These are phyloP conservation scores for Catamblyrhynchus diadema DNA, from an alignment of 2,797 vertebrate genomes.

Conservation along the genomic window DNA sequence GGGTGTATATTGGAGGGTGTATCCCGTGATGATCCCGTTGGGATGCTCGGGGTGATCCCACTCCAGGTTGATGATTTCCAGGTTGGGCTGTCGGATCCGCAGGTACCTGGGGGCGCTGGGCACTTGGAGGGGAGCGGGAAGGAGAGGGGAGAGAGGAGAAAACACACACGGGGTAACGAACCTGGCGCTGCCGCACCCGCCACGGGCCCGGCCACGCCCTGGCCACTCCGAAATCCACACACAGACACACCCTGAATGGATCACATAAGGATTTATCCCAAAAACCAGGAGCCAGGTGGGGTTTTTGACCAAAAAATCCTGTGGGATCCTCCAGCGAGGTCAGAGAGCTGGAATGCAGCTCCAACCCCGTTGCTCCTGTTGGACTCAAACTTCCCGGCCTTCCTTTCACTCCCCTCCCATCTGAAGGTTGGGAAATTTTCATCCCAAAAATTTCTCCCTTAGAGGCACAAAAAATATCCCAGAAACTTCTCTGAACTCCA, in stretches of 20 bases:
- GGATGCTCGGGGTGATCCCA: constrained; percentile 94
- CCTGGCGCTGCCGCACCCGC: not conserved
- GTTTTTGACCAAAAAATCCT: not conserved
- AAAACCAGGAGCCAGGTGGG: not conserved
- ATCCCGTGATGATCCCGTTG: constrained; percentile 90
- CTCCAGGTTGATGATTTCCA: constrained; percentile 83
- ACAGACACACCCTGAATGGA: fast-evolving
- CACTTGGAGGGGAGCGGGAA: constrained; percentile 75
- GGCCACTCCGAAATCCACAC: fast-evolving
- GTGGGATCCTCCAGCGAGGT: fast-evolving
- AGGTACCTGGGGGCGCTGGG: constrained; percentile 89
- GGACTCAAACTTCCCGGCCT: fast-evolving
- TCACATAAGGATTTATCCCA: not conserved
- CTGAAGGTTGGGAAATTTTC: not conserved
- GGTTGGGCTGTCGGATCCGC: constrained; percentile 83
- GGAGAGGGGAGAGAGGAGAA: constrained; percentile 14
- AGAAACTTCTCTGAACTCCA: not conserved
- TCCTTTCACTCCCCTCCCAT: not conserved
- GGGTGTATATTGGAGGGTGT: constrained; percentile 85
- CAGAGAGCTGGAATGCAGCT: not conserved
- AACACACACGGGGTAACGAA: not conserved
- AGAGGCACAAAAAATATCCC: not conserved
- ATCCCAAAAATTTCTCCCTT: not conserved
- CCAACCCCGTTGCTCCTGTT: not conserved
- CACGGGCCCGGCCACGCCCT: not conserved